Base-by-base conservation (phyloP, 2,113 vertebrate genomes). In the Talpa occidentalis region DNA sequence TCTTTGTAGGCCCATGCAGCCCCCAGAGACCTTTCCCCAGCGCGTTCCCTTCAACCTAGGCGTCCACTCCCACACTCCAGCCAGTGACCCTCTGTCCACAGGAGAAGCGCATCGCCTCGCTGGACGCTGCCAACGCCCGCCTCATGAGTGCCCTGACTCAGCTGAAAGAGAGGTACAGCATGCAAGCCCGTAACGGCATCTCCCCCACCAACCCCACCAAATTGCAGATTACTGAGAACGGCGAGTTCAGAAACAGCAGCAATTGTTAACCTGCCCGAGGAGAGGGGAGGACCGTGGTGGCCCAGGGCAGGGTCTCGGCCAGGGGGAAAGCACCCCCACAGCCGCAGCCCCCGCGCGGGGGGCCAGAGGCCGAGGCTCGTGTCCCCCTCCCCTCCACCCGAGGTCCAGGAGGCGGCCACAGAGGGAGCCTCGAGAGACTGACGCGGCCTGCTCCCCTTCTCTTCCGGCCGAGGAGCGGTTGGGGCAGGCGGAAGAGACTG, bases 91-190 rank as follows among this genome's bases (percentile, higher is more conserved):
- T 47, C 32, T 87, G 87, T 44, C 32, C 94, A 66, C 98, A 99
- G 99, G 99, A 99, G 98, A 99, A 99, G 98, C 99, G 99, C 94
- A 99, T 99, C 17, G 99, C 99, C 37, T 99, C 99, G 0, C 85
- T 99, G 98, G 99, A 99, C 0, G 99, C 99, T 0, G 99, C 99
- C 97, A 99, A 99, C 69, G 98, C 99, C 88, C 99, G 99, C 91
- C 98, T 99, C 95, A 99, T 99, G 99, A 99, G 99, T 59, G 99
- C 99, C 70, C 99, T 99, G 86, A 99, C 99, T 2, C 99, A 99
- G 98, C 99, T 99, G 96, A 99, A 99, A 99, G 99, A 99, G 98
- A 99, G 99, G 98, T 99, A 99, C 99, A 99, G 99, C 99, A 99
- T 99, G 98, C 99, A 99, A 98, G 99, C 98, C 76, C 99, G 99